Conservation (phyloP, 2,113 vertebrate species). For the Pelmatolapia mariae region DNA sequence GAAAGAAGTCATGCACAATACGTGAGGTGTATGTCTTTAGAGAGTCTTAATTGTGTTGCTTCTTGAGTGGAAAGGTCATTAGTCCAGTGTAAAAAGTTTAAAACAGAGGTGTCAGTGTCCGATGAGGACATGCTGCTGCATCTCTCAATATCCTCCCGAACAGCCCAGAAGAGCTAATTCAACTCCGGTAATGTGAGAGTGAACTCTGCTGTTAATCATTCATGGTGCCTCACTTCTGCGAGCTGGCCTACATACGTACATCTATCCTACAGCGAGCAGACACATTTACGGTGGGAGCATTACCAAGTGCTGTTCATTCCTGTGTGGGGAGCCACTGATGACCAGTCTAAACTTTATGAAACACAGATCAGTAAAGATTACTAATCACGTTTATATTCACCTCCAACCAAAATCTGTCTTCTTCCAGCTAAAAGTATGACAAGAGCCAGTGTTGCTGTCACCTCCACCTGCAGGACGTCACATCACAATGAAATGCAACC, state of each 20-base stretch:
- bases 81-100: not conserved
- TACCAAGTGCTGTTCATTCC: not conserved
- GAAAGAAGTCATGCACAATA: not conserved
- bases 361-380: not conserved
- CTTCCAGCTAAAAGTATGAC: not conserved
- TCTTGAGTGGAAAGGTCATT: not conserved
- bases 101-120: not conserved
- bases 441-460: not conserved
- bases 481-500: slow-evolving; percentile 21
- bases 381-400: not conserved
- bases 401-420: not conserved
- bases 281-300: not conserved
- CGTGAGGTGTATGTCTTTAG: not conserved
- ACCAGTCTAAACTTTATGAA: not conserved
- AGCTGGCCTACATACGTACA: not conserved
- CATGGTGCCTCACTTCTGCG: slow-evolving; percentile 10
- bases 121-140: not conserved
- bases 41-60: not conserved
- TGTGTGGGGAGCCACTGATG: not conserved
- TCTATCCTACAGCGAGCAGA: not conserved
- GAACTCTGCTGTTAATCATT: slow-evolving; percentile 56
- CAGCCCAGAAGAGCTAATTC: slow-evolving; percentile 21
- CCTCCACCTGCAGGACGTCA: not conserved
- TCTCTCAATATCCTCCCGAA: not conserved
- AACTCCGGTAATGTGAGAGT: slow-evolving; percentile 46